Base-by-base conservation (phyloP, 1,140 invertebrate species). In the Apolygus lucorum region DNA sequence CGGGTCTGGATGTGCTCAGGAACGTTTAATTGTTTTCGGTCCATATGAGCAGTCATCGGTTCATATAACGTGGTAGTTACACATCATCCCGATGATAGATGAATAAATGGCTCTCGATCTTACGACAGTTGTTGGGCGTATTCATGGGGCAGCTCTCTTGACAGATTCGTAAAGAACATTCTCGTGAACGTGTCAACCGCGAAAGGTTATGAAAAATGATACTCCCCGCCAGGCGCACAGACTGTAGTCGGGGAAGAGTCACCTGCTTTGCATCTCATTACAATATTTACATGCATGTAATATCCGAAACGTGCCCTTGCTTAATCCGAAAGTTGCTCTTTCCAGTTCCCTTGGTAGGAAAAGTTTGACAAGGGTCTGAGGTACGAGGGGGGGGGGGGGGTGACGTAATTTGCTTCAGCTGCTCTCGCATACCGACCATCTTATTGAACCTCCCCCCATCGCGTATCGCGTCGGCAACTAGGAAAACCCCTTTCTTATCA, bases 121-220 rank as follows among this genome's bases (percentile, higher is more conserved):
- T n/a, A n/a, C n/a, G n/a, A n/a, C n/a, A n/a, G n/a, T n/a, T n/a
- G n/a, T n/a, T n/a, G n/a, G n/a, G n/a, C n/a, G 34, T 42, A 42
- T 42, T 42, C 17, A 42, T 42, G 17, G 34, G 17, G 34, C 4
- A 8, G 34, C 17, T 42, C 17, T 42, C 4, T 42, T 42, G 34
- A 42, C 34, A 42, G 4, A 42, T 42, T 42, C 34, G 34, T 42
- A 59, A 59, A 59, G 4, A 22, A 24, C 22, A 59, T 59, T 24
- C 54, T 59, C 22, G 22, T 21, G 22, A 59, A 59, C 54, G 54
- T 59, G 54, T 59, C 54, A 59, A 59, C 13, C 54, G 54, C 22
- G 54, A 59, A 8, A 59, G 54, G 54, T 59, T 59, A 59, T 59
- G 54, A 59, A 59, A 59, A 59, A 59, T 59, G 54, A 59, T 59